Percentiles rank a stretch among this genome's conserved stretches.
phyloP scores from a whole-genome alignment of 2,113 vertebrate genomes.

The Cardinalis cardinalis region DNA sequence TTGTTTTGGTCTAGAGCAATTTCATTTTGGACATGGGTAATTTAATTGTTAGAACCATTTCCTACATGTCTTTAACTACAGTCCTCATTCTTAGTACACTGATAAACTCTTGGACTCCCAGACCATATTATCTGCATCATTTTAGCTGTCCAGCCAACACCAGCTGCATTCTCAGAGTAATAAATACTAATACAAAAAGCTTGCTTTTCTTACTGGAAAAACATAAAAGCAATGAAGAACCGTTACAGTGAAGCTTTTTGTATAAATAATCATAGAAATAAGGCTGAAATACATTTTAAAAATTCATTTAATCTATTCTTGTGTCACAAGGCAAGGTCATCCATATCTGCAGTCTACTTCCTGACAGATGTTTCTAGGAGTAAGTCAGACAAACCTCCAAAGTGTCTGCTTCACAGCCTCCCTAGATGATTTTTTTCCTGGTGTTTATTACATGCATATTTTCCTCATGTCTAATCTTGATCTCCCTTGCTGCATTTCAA shows the following conservation, averaged over 20 bases:
- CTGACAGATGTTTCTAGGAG: slow-evolving; percentile 33
- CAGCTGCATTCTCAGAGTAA: not conserved
- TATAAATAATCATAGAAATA: slow-evolving; percentile 15
- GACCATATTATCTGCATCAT: not conserved
- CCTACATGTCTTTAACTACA: not conserved
- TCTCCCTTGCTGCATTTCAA: slow-evolving; percentile 12
- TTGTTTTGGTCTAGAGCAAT: not conserved
- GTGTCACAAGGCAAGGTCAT: not conserved
- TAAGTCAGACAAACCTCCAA: not conserved
- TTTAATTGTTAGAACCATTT: not conserved
- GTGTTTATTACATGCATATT: not conserved
- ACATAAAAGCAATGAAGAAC: not conserved
- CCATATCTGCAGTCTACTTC: not conserved
- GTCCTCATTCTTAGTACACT: not conserved
- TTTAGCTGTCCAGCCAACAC: not conserved
- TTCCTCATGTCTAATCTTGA: slow-evolving; percentile 25
- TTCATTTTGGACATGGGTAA: not conserved
- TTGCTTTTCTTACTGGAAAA: slow-evolving; percentile 8
- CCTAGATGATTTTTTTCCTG: not conserved
- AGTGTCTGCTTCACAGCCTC: not conserved
- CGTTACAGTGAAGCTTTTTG: not conserved
- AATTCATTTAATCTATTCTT: slow-evolving; percentile 3
- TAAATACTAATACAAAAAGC: not conserved
- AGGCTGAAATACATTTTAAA: not conserved
- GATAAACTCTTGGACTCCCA: not conserved